phyloP scores from a whole-genome alignment of 2,888 invertebrate genomes.

The Acrobasis repandana region DNA sequence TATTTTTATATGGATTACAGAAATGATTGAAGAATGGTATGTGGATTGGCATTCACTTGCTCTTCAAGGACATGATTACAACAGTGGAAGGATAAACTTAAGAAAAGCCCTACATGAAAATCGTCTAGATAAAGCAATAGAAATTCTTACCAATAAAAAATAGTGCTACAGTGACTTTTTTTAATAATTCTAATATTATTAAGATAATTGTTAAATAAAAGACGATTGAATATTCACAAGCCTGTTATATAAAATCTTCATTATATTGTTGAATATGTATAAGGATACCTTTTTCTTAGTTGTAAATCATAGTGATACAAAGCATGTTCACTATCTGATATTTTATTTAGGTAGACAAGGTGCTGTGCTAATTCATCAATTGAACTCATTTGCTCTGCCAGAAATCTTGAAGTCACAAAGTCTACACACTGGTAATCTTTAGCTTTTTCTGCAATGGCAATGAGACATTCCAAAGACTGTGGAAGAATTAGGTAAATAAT shows the following conservation, averaged over 20 bases:
- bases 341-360: conserved; percentile 40
- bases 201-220: background rate
- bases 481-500: background rate
- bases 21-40: conserved; percentile 64
- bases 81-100: conserved; percentile 45
- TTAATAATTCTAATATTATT: background rate
- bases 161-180: background rate
- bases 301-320: conserved; percentile 47
- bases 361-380: conserved; percentile 47
- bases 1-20: conserved; percentile 45
- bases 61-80: conserved; percentile 45
- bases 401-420: conserved; percentile 47
- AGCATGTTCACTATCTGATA: conserved; percentile 40
- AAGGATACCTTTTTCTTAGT: conserved; percentile 35
- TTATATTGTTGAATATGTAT: conserved; percentile 20
- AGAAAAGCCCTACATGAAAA: conserved; percentile 50
- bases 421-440: conserved; percentile 52
- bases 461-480: conserved; percentile 46
- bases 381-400: conserved; percentile 49
- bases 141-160: conserved; percentile 45
- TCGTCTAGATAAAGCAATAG: conserved; percentile 45
- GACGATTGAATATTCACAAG: background rate
- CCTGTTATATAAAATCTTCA: background rate
- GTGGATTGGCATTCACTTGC: conserved; percentile 58
- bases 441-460: conserved; percentile 42